Base-by-base conservation (phyloP, 2,797 vertebrate genomes). In the Sarcophilus harrisii region DNA sequence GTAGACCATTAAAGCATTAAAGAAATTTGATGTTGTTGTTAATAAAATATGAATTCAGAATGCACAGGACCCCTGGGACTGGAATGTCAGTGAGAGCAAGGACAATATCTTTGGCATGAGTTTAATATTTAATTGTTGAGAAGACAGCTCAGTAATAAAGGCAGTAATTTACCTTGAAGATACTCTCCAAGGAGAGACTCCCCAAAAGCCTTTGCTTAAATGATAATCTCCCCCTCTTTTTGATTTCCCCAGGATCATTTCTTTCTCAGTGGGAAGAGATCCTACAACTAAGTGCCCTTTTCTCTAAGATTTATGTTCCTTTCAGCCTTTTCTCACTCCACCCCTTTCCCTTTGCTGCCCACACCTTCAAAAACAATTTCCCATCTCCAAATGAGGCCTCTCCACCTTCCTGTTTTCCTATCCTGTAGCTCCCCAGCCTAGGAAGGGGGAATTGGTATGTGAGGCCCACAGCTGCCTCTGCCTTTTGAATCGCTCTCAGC, bases 321-420 rank as follows among this genome's bases (percentile, higher is more conserved):
- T 52, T 45, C 11, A 0, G 10, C 1, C 2, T 3, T 49, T 11
- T 90, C 54, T 24, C 45, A 58, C 59, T 58, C 57, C 92, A 18
- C 55, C 81, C 21, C 4, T 49, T 87, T 49, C 73, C 73, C 38
- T 49, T 87, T 57, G 11, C 57, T 57, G 62, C 45, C 87, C 73
- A 55, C 59, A 30, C 52, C 97, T 98, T 97, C 95, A 95, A 87
- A n/a, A 92, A 45, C 45, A 27, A n/a, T 95, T 97, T 97, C 97
- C 95, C n/a, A 94, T 97, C 92, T 97, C 91, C 57, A 92, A 94
- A 92, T 4, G 57, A 96, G 96, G 66, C 96, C 97, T 96, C 93
- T 45, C 57, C 93, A 90, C 93, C 87, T 98, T 97, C 97, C 97
- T 97, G 97, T 98, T 96, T 97, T 95, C 66, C 59, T 30, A 27